phyloP scores from a whole-genome alignment of 2,113 vertebrate genomes.

The Oceanodroma tethys region DNA sequence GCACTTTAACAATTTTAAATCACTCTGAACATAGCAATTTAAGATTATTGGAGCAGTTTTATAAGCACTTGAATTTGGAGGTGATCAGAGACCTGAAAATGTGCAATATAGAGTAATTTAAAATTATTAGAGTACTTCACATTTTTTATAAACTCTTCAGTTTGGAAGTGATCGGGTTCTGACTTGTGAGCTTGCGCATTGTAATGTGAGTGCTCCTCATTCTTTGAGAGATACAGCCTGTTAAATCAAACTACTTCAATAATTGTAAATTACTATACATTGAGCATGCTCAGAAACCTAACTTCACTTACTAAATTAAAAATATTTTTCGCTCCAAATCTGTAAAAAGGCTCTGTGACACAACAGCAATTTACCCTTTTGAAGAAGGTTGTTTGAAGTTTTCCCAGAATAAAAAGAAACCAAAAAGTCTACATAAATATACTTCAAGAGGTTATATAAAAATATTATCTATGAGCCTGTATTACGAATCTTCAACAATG shows the following conservation, averaged over 20 bases:
- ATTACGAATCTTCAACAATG: not conserved
- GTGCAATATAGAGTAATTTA: constrained; percentile 72
- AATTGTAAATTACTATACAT: constrained; percentile 39
- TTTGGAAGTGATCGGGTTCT: constrained; percentile 58
- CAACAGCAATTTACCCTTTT: constrained; percentile 21
- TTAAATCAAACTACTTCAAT: constrained; percentile 67
- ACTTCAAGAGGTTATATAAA: not conserved
- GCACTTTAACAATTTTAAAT: constrained; percentile 77
- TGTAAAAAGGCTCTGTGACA: constrained; percentile 9
- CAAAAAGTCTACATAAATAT: not conserved
- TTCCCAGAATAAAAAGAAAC: not conserved
- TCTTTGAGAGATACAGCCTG: constrained; percentile 25
- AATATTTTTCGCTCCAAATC: constrained; percentile 54
- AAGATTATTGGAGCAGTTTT: constrained; percentile 77
- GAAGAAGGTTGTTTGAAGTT: not conserved
- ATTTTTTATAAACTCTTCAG: constrained; percentile 74
- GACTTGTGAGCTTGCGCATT: constrained; percentile 57
- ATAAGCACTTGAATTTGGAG: constrained; percentile 78
- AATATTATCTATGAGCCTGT: not conserved
- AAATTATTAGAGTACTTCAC: constrained; percentile 77
- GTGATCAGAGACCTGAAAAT: constrained; percentile 77
- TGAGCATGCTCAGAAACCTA: constrained; percentile 37
- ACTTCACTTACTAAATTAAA: constrained; percentile 63
- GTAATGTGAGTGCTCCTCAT: constrained; percentile 36
- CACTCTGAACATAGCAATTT: constrained; percentile 73